Evolutionary conservation across 2,113 vertebrate species (phyloP).

Genomic region (Struthio camelus): DNA sequence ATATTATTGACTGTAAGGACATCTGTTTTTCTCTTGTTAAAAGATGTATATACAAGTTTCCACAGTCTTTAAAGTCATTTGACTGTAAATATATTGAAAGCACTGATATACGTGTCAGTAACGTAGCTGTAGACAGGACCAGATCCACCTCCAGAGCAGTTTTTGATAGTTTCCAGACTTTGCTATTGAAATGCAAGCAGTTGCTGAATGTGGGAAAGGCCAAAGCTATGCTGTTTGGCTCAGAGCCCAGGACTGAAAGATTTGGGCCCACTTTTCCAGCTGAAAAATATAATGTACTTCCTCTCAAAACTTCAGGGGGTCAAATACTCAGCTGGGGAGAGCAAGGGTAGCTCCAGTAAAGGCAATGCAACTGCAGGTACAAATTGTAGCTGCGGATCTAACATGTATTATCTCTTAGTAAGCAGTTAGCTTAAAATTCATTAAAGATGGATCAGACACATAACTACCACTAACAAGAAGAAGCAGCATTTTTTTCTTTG

Average conservation of each 20-base stretch:
- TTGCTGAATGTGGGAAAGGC: constrained; percentile 69
- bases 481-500: background rate
- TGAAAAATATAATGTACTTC: constrained; percentile 49
- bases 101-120: constrained; percentile 45
- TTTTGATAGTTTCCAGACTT: constrained; percentile 70
- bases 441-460: background rate
- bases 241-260: constrained; percentile 58
- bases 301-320: constrained; percentile 28
- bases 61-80: constrained; percentile 44
- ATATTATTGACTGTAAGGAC: constrained; percentile 5
- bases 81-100: constrained; percentile 30
- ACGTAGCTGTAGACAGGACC: constrained; percentile 50
- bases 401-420: background rate
- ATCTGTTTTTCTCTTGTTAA: constrained; percentile 44
- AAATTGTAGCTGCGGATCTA: background rate
- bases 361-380: background rate
- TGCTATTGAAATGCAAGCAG: constrained; percentile 51
- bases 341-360: background rate
- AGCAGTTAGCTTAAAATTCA: background rate
- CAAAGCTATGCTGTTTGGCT: constrained; percentile 61
- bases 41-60: constrained; percentile 60
- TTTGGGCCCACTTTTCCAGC: constrained; percentile 44
- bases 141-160: constrained; percentile 52
- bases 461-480: background rate
- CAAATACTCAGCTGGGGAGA: background rate